phyloP scores from a whole-genome alignment of 2,113 vertebrate genomes.

The Synchiropus splendidus region DNA sequence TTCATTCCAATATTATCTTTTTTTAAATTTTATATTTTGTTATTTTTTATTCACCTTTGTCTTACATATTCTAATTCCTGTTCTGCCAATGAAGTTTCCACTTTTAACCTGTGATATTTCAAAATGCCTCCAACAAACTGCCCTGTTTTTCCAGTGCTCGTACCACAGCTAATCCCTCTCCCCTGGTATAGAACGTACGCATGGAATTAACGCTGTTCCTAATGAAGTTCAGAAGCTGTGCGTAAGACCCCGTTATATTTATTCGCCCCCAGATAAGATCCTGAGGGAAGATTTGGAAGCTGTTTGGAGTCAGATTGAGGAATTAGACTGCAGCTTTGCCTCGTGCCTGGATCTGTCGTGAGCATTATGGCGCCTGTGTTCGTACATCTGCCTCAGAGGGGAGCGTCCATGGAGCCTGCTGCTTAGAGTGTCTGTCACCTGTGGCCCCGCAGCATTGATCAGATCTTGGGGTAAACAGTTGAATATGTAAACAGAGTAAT shows the following conservation, averaged over 20 bases:
- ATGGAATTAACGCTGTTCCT: constrained; percentile 11
- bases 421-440: constrained; percentile 70
- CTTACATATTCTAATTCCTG: too few species aligned
- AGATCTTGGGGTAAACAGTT: constrained; percentile 63
- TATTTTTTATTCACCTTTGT: too few species aligned
- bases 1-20: too few species aligned
- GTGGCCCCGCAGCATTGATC: constrained; percentile 61
- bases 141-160: too few species aligned
- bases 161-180: too few species aligned
- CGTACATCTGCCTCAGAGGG: constrained; percentile 40
- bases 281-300: constrained; percentile 36
- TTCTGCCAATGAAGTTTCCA: too few species aligned
- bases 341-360: constrained; percentile 14
- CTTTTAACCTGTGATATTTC: too few species aligned
- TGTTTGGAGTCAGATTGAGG: constrained; percentile 39
- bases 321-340: constrained; percentile 36
- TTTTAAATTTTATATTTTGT: too few species aligned
- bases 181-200: constrained; percentile 5
- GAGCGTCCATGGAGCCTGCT: constrained; percentile 46
- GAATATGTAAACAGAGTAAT: constrained; percentile 73
- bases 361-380: constrained; percentile 37
- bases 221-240: constrained; percentile 47
- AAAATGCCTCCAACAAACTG: too few species aligned
- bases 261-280: constrained; percentile 36
- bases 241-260: constrained; percentile 32